phyloP scores from a whole-genome alignment of 2,113 vertebrate genomes.

The Laterallus jamaicensis region DNA sequence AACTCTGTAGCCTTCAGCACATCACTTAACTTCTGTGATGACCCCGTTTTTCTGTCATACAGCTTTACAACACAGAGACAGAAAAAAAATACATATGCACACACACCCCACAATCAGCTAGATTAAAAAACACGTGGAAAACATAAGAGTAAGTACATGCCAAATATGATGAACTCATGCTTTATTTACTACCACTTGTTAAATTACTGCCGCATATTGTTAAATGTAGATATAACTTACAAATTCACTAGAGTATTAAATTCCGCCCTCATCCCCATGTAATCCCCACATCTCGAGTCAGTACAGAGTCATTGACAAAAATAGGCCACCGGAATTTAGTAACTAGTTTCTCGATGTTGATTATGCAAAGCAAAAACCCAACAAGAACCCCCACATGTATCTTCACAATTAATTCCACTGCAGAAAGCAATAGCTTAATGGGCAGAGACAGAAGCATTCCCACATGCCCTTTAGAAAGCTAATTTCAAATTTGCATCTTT shows the following conservation, averaged over 20 bases:
- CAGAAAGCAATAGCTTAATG: neutral
- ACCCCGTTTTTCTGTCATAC: neutral
- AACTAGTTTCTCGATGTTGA: neutral
- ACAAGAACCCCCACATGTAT: neutral
- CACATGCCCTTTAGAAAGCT: neutral
- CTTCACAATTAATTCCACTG: neutral
- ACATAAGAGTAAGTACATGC: neutral
- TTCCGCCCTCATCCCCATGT: neutral
- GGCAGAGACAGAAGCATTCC: neutral
- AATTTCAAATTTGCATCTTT: neutral
- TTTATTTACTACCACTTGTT: neutral
- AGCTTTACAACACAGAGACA: neutral
- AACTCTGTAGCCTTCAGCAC: neutral
- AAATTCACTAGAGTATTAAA: neutral
- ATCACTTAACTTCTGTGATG: neutral
- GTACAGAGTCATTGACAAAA: neutral
- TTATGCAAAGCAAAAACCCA: neutral
- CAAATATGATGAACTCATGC: too few species aligned
- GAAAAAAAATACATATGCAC: neutral
- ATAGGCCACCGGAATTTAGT: neutral
- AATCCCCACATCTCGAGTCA: neutral
- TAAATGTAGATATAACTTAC: neutral
- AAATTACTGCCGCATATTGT: neutral
- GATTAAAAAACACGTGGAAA: neutral
- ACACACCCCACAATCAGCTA: neutral